phyloP scores from a whole-genome alignment of 2,797 vertebrate genomes.

The Vespertilio murinus region DNA sequence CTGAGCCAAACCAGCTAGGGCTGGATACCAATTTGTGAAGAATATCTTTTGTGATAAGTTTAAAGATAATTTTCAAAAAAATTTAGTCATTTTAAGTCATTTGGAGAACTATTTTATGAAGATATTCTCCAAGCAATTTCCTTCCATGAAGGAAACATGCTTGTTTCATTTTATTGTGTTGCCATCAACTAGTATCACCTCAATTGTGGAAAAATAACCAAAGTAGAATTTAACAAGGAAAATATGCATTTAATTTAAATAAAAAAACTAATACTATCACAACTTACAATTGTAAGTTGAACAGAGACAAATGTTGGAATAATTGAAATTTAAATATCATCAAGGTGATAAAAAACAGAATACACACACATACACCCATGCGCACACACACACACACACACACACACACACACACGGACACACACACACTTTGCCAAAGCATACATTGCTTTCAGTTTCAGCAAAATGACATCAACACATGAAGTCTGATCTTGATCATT shows the following conservation, averaged over 20 bases:
- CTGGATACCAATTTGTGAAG: not conserved
- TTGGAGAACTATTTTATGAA: not conserved
- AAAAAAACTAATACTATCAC: not conserved
- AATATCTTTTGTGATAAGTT: not conserved
- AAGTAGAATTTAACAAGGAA: not conserved
- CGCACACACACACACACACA: not conserved
- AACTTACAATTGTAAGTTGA: not conserved
- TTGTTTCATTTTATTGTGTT: not conserved
- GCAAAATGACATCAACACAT: not conserved
- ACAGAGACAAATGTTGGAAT: not conserved
- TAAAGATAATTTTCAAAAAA: not conserved
- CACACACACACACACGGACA: not conserved
- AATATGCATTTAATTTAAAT: conserved; percentile 13
- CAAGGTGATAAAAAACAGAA: not conserved
- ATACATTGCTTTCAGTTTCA: not conserved
- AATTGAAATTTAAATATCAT: not conserved
- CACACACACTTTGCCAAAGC: not conserved
- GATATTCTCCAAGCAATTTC: not conserved
- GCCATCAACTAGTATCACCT: not conserved
- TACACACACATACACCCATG: not conserved
- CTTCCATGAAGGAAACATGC: not conserved
- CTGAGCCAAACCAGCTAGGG: too few species aligned
- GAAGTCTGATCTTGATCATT: not conserved
- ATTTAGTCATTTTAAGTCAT: not conserved
- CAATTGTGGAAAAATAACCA: not conserved